Conservation (phyloP, 53 echinoderm and acorn worm genomes). For the Hippasteria phrygiana region DNA sequence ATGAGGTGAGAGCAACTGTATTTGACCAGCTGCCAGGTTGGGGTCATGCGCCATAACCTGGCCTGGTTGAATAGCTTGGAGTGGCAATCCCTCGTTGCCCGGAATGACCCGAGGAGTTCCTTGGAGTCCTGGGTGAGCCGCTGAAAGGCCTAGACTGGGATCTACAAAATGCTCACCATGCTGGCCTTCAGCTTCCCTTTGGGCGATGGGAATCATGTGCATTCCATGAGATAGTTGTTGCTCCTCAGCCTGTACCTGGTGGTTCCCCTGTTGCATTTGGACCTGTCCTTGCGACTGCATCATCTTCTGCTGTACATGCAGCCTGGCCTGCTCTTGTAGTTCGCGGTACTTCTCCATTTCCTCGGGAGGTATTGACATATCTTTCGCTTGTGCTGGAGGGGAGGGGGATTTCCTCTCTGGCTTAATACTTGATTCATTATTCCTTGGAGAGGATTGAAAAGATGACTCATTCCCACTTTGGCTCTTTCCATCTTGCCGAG, state of each 20-base stretch:
- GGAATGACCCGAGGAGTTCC: constrained; percentile 35
- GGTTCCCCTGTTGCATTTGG: constrained; percentile 38
- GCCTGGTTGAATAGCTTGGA: constrained; percentile 26
- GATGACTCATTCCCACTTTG: constrained; percentile 9
- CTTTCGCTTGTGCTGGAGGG: constrained; percentile 68
- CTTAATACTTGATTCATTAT: constrained; percentile 31
- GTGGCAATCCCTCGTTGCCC: constrained; percentile 25
- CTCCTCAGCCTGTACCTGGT: constrained; percentile 39
- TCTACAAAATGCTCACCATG: constrained; percentile 40
- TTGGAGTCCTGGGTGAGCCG: constrained; percentile 45
- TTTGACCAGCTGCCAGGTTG: constrained; percentile 22
- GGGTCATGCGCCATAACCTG: constrained; percentile 44
- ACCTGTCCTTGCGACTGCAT: constrained; percentile 90
- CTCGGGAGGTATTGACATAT: constrained; percentile 90
- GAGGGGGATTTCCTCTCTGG: constrained; percentile 58
- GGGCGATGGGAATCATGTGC: constrained; percentile 42
- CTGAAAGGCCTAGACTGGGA: constrained; percentile 38
- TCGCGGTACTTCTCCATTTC: constrained; percentile 98
- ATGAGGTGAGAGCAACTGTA: constrained; percentile 34
- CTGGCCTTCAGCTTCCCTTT: constrained; percentile 39
- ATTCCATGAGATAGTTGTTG: constrained; percentile 56
- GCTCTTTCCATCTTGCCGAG: constrained; percentile 23
- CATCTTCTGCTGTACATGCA: constrained; percentile 96
- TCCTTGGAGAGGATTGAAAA: constrained; percentile 2
- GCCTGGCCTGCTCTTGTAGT: constrained; percentile 91